Base-by-base conservation (phyloP, 2,113 vertebrate genomes). In the Stictonetta naevosa region DNA sequence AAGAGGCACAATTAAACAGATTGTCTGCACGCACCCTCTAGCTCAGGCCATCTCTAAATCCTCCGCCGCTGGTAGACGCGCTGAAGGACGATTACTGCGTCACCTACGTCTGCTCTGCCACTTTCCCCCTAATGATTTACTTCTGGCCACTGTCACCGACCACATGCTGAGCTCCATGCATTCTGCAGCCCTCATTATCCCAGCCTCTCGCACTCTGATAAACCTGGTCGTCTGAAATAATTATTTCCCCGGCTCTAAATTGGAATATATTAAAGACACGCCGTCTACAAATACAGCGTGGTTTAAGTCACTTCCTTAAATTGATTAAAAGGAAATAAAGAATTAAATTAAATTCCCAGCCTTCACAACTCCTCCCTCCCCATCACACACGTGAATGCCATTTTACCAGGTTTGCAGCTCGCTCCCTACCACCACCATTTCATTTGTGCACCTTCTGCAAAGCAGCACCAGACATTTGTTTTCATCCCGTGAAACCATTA, bases 21-120 rank as follows among this genome's bases (percentile, higher is more conserved):
- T 21, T 29, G 59, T 29, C 83, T 88, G 84, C 87, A 48, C 58
- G 13, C 3, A 11, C 2, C 67, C 76, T 34, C 50, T 1, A 48
- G 62, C 87, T 71, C 18, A 0, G 53, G 77, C 68, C 69, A 19
- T 62, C 60, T 31, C n/a, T 0, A 33, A 71, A 33, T 21, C 67
- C 42, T 34, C 16, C 55, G 4, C 6, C 0, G 1, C 42, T 5
- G 21, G 76, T 3, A 33, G 46, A 13, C 3, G 3, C 0, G 1
- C 8, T 0, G 3, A 78, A 46, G 66, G 44, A 11, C 0, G 6
- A 7, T 8, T 12, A 2, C 64, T 16, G 38, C 6, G 7, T 75
- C 46, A 38, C 2, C 68, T 13, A 3, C 2, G 8, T 14, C 3
- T 4, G 64, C 62, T 91, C 36, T 50, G 66, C 44, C 25, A 19